Conservation (phyloP, 2,797 vertebrate species). For the Sardinella longiceps region DNA sequence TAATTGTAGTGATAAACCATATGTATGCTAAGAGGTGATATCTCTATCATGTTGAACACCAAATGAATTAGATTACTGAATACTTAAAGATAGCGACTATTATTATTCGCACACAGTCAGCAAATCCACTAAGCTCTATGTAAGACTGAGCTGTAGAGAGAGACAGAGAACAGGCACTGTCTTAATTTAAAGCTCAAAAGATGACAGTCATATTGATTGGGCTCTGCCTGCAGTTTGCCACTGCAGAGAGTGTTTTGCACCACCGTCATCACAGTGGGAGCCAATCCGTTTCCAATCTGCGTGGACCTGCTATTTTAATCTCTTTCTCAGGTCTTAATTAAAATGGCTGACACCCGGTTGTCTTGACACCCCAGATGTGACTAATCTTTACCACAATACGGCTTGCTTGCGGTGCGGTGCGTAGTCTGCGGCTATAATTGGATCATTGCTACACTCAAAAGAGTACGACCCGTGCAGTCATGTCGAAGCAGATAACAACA, state of each 20-base stretch:
- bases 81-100: background rate
- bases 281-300: slow-evolving; percentile 59
- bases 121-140: background rate
- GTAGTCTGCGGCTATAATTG: slow-evolving; percentile 48
- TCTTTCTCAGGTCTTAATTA: slow-evolving; percentile 66
- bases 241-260: background rate
- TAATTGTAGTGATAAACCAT: background rate
- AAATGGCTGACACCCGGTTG: slow-evolving; percentile 58
- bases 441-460: slow-evolving; percentile 23
- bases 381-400: slow-evolving; percentile 56
- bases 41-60: too few species aligned
- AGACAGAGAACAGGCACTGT: background rate
- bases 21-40: background rate
- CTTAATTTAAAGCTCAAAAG: background rate
- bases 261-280: background rate
- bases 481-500: background rate
- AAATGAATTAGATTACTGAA: background rate
- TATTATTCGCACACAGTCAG: background rate
- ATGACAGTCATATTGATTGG: background rate
- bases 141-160: background rate
- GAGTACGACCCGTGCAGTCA: background rate
- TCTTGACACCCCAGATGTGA: slow-evolving; percentile 55
- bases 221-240: background rate
- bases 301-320: slow-evolving; percentile 67
- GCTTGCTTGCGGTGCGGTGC: slow-evolving; percentile 46